Evolutionary conservation across 1,140 invertebrate genomes (phyloP), one percentile per base, ranked within the genome.

Genomic region (Panulirus ornatus): DNA sequence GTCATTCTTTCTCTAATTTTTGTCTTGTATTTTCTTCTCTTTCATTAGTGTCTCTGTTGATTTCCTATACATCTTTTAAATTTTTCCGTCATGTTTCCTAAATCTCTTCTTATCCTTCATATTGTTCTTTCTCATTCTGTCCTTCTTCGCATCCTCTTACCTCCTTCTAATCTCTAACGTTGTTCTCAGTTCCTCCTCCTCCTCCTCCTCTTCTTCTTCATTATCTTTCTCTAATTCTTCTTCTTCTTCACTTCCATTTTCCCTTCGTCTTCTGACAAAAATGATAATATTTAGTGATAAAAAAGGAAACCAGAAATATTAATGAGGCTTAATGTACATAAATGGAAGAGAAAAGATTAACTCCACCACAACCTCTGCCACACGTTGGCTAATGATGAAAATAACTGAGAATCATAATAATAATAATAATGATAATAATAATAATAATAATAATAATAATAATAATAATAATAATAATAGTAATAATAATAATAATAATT

Each of bases 391-490:
- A 34, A 73, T 34, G 38, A 73, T 73, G 34, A 73, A 14, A 73
- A 30, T 34, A 73, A 73, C 0, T 73, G 34, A 73, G 27, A 73
- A 34, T 73, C 27, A 73, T 34, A 73, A 34, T 73, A 73, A 30
- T 73, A 34, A 73, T 34, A 30, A 73, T 34, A 73, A 73, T 73
- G 34, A 73, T 73, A 73, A 73, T 34, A 73, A 73, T 73, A 73
- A 73, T 73, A 73, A 73, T 73, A 34, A 73, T 73, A 73, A 73
- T 73, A 73, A 73, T 73, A 34, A 73, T 34, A 73, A 73, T 34
- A 34, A 34, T 73, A 73, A 34, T 73, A 73, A 73, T 73, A 73
- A 34, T 73, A 34, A 58, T 58, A 58, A 58, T 58, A 58, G 22
- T 58, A 58, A 58, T 58, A 73, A 34, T 73, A 5, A 27, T 16